A percentile compares a stretch with the other conserved stretches of the same genome.
Conservation (phyloP, 2,888 invertebrate species). For the Phragmatobia fuliginosa region DNA sequence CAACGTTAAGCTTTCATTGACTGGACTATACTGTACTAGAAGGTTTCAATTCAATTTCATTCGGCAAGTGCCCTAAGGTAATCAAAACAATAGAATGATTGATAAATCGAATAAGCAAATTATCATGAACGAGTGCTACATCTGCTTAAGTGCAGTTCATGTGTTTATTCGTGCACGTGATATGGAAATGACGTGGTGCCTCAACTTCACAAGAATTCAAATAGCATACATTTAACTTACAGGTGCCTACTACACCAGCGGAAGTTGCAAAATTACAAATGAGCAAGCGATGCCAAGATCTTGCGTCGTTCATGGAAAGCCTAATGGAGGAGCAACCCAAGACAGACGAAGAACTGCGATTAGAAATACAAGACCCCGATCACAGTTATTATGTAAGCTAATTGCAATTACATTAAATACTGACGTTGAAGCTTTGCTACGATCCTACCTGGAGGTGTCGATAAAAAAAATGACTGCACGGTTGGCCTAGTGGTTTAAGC, state of each 20-base stretch:
- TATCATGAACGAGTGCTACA: not conserved
- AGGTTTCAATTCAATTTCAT: not conserved
- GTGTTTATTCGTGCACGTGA: not conserved
- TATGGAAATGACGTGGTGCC: not conserved
- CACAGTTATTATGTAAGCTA: conserved; percentile 87
- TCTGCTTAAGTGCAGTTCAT: not conserved
- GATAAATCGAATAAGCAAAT: not conserved
- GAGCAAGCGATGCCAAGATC: conserved; percentile 90
- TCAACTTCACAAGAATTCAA: not conserved
- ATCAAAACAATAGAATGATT: not conserved
- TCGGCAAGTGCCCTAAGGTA: not conserved
- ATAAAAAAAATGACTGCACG: no score
- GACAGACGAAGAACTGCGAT: conserved; percentile 83
- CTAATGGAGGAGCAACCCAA: conserved; percentile 90
- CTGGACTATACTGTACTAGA: no score
- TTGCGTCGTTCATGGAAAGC: conserved; percentile 91
- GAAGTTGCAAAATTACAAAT: conserved; percentile 89
- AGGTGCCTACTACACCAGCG: conserved; percentile 80
- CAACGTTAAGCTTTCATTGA: no score
- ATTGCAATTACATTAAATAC: no score
- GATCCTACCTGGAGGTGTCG: no score
- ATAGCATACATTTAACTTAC: not conserved
- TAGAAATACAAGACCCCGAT: conserved; percentile 88
- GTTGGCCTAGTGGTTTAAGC: no score
- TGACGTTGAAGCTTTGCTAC: no score